Evolutionary conservation across 2,113 vertebrate species (phyloP).

Genomic region (Daphoenositta chrysoptera): DNA sequence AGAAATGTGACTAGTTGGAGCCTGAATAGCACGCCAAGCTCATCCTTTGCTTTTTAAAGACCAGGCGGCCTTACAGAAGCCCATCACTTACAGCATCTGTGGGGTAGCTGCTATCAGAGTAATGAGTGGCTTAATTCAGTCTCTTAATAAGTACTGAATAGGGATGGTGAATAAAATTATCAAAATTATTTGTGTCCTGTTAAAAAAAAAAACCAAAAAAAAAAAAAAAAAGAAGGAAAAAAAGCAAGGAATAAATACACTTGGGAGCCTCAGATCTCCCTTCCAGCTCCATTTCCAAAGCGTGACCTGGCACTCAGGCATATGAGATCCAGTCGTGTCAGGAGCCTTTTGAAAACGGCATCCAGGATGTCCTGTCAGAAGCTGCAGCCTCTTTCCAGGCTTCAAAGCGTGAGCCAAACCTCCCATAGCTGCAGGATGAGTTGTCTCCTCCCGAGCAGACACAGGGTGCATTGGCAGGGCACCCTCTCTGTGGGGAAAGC

Average conservation of each 20-base stretch:
- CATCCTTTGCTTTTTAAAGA: background rate
- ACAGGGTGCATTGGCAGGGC: background rate
- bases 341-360: background rate
- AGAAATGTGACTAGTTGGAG: background rate
- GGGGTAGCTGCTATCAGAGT: background rate
- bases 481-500: background rate
- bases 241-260: background rate
- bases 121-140: background rate
- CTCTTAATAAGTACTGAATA: background rate
- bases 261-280: background rate
- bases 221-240: background rate
- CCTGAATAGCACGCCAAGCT: background rate
- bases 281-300: background rate
- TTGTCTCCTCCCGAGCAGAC: background rate
- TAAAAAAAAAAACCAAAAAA: background rate
- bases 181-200: background rate
- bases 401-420: background rate
- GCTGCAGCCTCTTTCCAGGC: constrained; percentile 9
- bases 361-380: background rate
- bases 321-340: background rate
- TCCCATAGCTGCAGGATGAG: fast-evolving
- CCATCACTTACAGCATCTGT: background rate
- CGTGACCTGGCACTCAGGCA: background rate
- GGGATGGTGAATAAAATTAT: background rate
- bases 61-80: background rate